Base-by-base conservation (phyloP, 2,888 invertebrate species). In the Acanthacorydalis orientalis region DNA sequence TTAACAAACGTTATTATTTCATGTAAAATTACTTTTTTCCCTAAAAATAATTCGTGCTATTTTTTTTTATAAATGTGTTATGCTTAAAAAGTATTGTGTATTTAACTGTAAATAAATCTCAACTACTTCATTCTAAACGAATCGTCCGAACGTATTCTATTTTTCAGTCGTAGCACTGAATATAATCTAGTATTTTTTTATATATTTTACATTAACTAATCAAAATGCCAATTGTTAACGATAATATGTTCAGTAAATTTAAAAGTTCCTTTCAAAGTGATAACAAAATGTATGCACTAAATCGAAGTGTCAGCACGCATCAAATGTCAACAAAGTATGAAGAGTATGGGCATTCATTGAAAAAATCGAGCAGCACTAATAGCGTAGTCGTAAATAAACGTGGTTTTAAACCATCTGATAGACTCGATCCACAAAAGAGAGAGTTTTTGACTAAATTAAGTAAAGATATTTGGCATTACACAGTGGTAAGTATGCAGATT, bases 371-470 rank as follows among this genome's bases (percentile, higher is more conserved):
- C 38, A 66, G 64, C 49, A 58, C 61, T 11, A 42, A 66, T 55
- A 77, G 77, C 60, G 70, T 77, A 12, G 70, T 85, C 51, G 75
- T 84, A 59, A 77, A 76, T 46, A 74, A 76, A 53, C 73, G 87
- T 32, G 86, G 89, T 34, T 86, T 85, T 67, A 86, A 85, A 59
- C 89, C 89, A 1, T 88, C 88, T 2, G 89, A 90, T 66, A 75
- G 78, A 64, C 80, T 79, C 60, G 87, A 90, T 67, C 87, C 88
- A 1, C 70, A 71, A 55, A 89, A 89, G 67, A 78, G 78, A 62
- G 78, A 80, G 59, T 85, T 89, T 65, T 74, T 90, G 55, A 80
- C 82, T 45, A 78, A 77, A 60, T 74, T 90, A 62, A 86, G 87
- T 60, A 77, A 80, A 62, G 80, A 82, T 68, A 79, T 90, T 63